Evolutionary conservation across 2,797 vertebrate species (phyloP).

Genomic region (Sebastes kiyomatsui): DNA sequence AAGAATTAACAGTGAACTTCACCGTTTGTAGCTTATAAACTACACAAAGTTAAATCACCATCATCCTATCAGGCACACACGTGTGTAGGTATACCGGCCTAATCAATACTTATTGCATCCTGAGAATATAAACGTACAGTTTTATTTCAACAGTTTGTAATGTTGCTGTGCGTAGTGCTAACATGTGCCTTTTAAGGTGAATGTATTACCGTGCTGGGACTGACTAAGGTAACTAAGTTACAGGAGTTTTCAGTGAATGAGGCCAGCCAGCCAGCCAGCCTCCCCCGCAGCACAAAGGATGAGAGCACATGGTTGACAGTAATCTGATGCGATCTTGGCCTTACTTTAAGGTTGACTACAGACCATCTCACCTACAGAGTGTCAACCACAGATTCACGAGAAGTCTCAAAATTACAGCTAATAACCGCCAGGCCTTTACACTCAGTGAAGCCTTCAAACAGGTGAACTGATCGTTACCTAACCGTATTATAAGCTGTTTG

Average conservation of each 20-base stretch:
- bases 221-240: too few relatives aligned
- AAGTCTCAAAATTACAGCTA: accelerated
- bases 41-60: too few relatives aligned
- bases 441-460: accelerated
- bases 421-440: accelerated
- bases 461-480: too few relatives aligned
- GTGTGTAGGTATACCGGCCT: neutral
- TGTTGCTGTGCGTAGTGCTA: too few relatives aligned
- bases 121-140: neutral
- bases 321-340: slow-evolving; percentile 17
- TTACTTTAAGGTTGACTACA: neutral
- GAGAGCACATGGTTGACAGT: slow-evolving; percentile 51
- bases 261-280: neutral
- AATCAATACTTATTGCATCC: too few relatives aligned
- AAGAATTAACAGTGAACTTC: too few relatives aligned
- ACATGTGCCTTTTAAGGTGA: too few relatives aligned
- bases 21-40: too few relatives aligned
- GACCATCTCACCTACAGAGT: accelerated
- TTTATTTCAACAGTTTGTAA: neutral
- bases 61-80: neutral
- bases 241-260: accelerated
- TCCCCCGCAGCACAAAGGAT: slow-evolving; percentile 22
- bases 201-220: neutral
- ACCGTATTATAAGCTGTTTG: accelerated
- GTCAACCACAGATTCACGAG: too few relatives aligned